phyloP scores from a whole-genome alignment of 2,888 invertebrate species.

The Drosophila mimica region DNA sequence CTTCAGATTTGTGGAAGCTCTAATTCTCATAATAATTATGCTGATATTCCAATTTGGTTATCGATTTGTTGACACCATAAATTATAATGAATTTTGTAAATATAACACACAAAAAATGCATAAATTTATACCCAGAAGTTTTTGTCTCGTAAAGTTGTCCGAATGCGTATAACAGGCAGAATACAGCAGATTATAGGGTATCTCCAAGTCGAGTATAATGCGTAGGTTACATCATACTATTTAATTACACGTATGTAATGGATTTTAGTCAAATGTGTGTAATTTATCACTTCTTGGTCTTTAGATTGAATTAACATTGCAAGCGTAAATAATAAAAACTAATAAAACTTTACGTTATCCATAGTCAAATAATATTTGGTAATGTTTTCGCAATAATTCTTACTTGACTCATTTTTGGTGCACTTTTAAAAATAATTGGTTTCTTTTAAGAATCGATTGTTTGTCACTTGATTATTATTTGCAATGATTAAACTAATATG shows the following conservation, averaged over 20 bases:
- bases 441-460: constrained; percentile 5
- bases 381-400: constrained; percentile 11
- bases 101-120: not conserved
- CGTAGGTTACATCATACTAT: not conserved
- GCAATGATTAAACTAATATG: constrained; percentile 11
- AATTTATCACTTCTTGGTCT: not conserved
- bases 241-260: not conserved
- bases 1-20: not conserved
- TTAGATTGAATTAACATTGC: not conserved
- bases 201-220: not conserved
- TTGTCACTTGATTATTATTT: constrained; percentile 28
- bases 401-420: constrained; percentile 43
- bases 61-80: not conserved
- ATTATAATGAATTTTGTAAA: not conserved
- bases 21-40: not conserved
- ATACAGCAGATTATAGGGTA: not conserved
- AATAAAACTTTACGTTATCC: constrained; percentile 6
- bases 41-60: not conserved
- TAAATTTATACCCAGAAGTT: not conserved
- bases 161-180: not conserved
- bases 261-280: not conserved
- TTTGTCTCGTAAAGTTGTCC: not conserved
- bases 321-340: not conserved
- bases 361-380: not conserved
- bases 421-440: constrained; percentile 27